Percentiles rank a stretch among this genome's conserved stretches.
These are phyloP conservation scores for Aphodius sticticus DNA, from an alignment of 2,888 invertebrate species.

Conservation along the genomic window DNA sequence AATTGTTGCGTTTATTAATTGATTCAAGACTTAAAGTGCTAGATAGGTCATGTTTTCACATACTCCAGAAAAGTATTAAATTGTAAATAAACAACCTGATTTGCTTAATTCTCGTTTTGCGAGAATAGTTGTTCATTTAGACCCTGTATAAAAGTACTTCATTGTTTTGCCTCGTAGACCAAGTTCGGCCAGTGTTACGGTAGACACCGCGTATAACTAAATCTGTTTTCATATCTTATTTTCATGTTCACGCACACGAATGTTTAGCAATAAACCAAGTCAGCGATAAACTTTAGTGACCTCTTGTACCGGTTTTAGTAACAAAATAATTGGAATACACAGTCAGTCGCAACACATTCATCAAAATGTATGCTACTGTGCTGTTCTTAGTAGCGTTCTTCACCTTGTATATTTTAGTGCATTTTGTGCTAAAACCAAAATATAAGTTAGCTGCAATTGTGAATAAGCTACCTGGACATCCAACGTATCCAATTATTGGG, in stretches of 20 bases:
- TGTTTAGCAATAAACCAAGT: background rate
- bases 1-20: too few species aligned
- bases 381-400: background rate
- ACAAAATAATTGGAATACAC: background rate
- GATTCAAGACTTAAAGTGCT: too few species aligned
- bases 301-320: background rate
- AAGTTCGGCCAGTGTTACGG: too few species aligned
- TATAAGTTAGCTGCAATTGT: constrained; percentile 5
- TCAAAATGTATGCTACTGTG: background rate
- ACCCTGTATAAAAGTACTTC: too few species aligned
- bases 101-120: too few species aligned
- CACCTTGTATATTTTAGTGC: background rate
- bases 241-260: background rate
- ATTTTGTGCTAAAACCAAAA: background rate
- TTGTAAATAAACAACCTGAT: too few species aligned
- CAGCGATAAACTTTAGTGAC: background rate
- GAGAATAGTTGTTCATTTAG: too few species aligned
- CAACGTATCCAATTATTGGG: constrained; percentile 28
- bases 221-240: too few species aligned
- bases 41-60: too few species aligned
- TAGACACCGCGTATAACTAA: too few species aligned
- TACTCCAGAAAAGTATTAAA: too few species aligned
- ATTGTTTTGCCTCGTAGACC: too few species aligned
- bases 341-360: background rate
- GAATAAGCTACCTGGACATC: constrained; percentile 29